A percentile compares a stretch with the other conserved stretches of the same genome.
These are phyloP conservation scores for Tetragnatha montana DNA, from an alignment of 2,888 invertebrate species.

Conservation along the genomic window DNA sequence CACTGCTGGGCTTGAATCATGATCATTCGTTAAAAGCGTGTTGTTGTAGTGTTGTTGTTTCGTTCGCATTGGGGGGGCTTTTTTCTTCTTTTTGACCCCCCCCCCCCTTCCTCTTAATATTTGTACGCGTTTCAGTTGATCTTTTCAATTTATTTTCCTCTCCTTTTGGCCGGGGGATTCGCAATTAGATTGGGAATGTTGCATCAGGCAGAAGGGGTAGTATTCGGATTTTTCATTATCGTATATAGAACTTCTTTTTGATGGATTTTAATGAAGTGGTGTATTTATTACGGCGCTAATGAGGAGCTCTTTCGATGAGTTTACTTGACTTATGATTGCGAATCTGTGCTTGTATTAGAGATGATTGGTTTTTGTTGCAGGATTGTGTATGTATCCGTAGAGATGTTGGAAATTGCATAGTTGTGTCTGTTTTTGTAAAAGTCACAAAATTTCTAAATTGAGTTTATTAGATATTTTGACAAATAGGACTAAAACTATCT, in stretches of 20 bases:
- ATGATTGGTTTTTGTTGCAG: too few relatives aligned
- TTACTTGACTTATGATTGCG: background rate
- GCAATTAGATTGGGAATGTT: constrained; percentile 35
- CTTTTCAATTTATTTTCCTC: constrained; percentile 2
- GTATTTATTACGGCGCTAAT: too few relatives aligned
- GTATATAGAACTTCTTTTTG: background rate
- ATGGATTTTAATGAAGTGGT: background rate
- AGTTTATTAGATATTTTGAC: too few relatives aligned
- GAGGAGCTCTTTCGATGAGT: background rate
- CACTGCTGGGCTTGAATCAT: constrained; percentile 57
- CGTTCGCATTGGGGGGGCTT: constrained; percentile 34
- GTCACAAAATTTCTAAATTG: too few relatives aligned
- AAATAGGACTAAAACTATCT: too few relatives aligned
- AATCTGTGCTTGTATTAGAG: too few relatives aligned
- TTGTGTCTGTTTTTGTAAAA: too few relatives aligned
- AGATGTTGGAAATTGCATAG: too few relatives aligned
- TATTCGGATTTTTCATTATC: background rate
- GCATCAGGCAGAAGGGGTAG: background rate
- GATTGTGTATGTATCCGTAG: too few relatives aligned
- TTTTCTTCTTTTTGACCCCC: too few relatives aligned
- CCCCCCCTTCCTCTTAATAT: constrained; percentile 1
- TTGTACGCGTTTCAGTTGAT: constrained; percentile 18
- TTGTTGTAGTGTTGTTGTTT: constrained; percentile 67
- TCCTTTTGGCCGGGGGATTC: constrained; percentile 2
- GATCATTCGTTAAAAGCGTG: constrained; percentile 70